Base-by-base conservation (phyloP, 2,888 invertebrate species). In the Apamea anceps region DNA sequence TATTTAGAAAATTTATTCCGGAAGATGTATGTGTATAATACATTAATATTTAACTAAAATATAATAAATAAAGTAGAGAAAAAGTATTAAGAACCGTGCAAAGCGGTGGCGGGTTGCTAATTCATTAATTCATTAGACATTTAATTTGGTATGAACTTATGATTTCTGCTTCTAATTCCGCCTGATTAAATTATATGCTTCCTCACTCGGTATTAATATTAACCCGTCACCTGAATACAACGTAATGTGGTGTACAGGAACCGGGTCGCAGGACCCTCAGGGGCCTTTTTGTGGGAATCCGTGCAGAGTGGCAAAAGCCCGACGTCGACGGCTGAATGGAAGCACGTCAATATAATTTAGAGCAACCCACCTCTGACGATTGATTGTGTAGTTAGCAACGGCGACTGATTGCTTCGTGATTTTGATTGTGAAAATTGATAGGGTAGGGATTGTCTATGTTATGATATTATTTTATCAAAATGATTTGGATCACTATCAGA, bases 301-400 rank as follows among this genome's bases (percentile, higher is more conserved):
- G 57, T 62, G 71, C 28, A 25, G 45, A 84, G 73, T 77, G 82
- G 54, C 84, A 57, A 18, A 79, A 57, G 79, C 60, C 79, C 70
- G 72, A 37, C 57, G 76, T 62, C 72, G 70, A 70, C 65, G 54
- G 71, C 51, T 80, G 75, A 84, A 87, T 79, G 72, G 42, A 45
- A 74, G 51, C 75, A 73, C 77, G 80, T 79, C 81, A 72, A 84
- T 87, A 78, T 81, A 73, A 88, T 88, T 88, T 84, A 85, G 65
- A 79, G 79, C 67, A 62, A 66, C 57, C 70, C 28, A 68, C 63
- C 57, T 32, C 70, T n/a, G 25, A 60, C 15, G 54, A n/a, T 12
- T 75, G 25, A 21, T 79, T 21, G 25, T 67, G 65, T 68, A 82
- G 13, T 51, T 18, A 5, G 67, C 60, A 2, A 78, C 13, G n/a